Conservation (phyloP, 2,888 invertebrate species). For the Epistrophella euchroma region DNA sequence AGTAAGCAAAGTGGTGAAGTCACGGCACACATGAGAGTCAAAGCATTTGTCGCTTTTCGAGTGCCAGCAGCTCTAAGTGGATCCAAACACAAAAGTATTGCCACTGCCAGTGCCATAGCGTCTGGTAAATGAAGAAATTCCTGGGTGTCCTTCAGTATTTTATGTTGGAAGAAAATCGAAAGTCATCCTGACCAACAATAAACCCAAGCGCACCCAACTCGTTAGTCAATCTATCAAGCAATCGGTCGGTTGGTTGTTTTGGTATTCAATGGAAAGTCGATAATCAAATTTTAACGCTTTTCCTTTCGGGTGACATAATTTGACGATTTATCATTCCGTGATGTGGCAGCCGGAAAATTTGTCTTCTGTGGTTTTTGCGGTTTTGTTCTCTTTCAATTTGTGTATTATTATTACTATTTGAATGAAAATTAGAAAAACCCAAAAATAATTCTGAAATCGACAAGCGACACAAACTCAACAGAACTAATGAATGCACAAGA, state of each 20-base stretch:
- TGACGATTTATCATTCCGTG: slow-evolving; percentile 70
- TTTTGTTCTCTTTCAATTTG: slow-evolving; percentile 16
- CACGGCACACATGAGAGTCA: not conserved
- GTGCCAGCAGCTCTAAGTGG: slow-evolving; percentile 59
- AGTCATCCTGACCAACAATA: slow-evolving; percentile 61
- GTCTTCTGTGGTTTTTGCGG: slow-evolving; percentile 64
- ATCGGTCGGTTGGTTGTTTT: slow-evolving; percentile 27
- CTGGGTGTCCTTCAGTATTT: slow-evolving; percentile 7
- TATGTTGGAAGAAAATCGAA: slow-evolving; percentile 55
- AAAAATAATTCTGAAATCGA: slow-evolving; percentile 12
- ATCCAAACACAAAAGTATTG: slow-evolving; percentile 33
- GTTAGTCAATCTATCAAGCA: slow-evolving; percentile 44
- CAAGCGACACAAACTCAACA: not conserved
- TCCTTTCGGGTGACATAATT: slow-evolving; percentile 63
- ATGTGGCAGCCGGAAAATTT: slow-evolving; percentile 72
- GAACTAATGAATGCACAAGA: slow-evolving; percentile 22
- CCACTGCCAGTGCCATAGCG: too few relatives aligned
- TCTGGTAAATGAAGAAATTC: not conserved
- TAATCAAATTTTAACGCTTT: slow-evolving; percentile 74
- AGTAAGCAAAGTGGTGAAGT: slow-evolving; percentile 19
- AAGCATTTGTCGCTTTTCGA: slow-evolving; percentile 12
- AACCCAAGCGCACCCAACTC: slow-evolving; percentile 20
- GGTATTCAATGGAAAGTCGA: slow-evolving; percentile 64
- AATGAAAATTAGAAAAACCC: slow-evolving; percentile 17
- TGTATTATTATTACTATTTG: too few relatives aligned